phyloP scores from a whole-genome alignment of 2,888 invertebrate species.

The Agriopis aurantiaria region DNA sequence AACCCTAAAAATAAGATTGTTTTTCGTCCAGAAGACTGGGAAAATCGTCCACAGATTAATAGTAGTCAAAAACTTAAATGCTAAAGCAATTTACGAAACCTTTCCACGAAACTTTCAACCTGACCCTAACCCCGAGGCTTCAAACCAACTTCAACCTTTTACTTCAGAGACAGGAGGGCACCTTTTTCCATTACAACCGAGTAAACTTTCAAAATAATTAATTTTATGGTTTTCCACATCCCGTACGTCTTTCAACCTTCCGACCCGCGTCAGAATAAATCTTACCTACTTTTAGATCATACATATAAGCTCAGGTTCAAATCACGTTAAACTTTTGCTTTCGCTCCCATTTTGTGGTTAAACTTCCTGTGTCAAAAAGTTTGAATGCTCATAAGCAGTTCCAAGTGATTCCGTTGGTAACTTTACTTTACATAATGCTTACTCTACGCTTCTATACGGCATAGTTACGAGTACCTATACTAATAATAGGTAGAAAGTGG shows the following conservation, averaged over 20 bases:
- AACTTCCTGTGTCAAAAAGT: conserved; percentile 1
- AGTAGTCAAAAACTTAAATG: background rate
- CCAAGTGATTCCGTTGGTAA: background rate
- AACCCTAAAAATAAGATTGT: background rate
- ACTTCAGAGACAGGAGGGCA: conserved; percentile 10
- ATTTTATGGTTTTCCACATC: conserved; percentile 15
- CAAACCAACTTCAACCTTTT: conserved; percentile 4
- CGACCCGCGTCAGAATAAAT: conserved; percentile 16
- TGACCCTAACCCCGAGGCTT: background rate
- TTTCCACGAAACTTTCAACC: background rate
- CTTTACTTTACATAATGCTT: background rate
- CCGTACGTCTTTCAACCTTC: conserved; percentile 9
- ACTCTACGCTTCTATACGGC: background rate
- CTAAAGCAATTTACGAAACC: conserved; percentile 11
- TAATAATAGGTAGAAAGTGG: too few relatives aligned
- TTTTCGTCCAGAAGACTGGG: background rate
- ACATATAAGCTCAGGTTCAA: conserved; percentile 1
- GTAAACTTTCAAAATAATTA: conserved; percentile 21
- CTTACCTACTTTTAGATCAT: background rate
- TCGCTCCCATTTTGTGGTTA: background rate
- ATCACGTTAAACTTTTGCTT: conserved; percentile 6
- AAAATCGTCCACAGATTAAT: too few relatives aligned
- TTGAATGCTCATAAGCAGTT: background rate
- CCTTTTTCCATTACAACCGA: conserved; percentile 15
- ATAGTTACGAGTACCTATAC: too few relatives aligned